Evolutionary conservation across 2,113 vertebrate species (phyloP).

Genomic region (Nymphicus hollandicus): DNA sequence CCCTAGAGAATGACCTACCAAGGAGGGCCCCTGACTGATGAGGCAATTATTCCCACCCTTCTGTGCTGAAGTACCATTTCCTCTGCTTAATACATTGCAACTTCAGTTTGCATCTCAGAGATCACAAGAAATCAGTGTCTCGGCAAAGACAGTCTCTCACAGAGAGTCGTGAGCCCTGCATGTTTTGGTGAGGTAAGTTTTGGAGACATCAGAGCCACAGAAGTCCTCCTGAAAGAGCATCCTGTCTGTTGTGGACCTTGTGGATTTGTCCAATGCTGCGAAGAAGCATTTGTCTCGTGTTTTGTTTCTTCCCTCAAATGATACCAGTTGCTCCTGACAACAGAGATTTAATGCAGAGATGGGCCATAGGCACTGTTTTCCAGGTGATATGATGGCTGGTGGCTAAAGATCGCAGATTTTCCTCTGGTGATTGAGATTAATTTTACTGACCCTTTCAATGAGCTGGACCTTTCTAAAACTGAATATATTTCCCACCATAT

Average conservation of each 20-base stretch:
- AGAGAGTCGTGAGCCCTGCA: rapidly evolving
- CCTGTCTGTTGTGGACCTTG: background rate
- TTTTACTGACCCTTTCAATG: background rate
- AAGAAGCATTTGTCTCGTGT: background rate
- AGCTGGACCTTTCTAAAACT: background rate
- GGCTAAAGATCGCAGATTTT: background rate
- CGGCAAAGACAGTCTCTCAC: background rate
- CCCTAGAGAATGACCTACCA: background rate
- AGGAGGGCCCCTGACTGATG: background rate
- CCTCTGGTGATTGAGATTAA: background rate
- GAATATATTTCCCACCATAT: background rate
- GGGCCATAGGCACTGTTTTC: background rate
- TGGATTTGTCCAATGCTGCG: background rate
- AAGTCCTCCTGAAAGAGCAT: background rate
- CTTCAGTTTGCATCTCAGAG: background rate
- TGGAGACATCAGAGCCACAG: background rate
- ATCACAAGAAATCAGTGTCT: background rate
- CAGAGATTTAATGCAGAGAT: background rate
- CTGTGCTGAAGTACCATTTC: background rate
- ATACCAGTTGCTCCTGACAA: slow-evolving; percentile 4
- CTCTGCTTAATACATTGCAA: background rate
- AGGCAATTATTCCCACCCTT: rapidly evolving
- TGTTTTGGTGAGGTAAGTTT: background rate
- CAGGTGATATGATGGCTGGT: background rate
- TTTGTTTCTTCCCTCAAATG: background rate